phyloP scores from a whole-genome alignment of 2,888 invertebrate genomes.

The Agonum fuliginosum region DNA sequence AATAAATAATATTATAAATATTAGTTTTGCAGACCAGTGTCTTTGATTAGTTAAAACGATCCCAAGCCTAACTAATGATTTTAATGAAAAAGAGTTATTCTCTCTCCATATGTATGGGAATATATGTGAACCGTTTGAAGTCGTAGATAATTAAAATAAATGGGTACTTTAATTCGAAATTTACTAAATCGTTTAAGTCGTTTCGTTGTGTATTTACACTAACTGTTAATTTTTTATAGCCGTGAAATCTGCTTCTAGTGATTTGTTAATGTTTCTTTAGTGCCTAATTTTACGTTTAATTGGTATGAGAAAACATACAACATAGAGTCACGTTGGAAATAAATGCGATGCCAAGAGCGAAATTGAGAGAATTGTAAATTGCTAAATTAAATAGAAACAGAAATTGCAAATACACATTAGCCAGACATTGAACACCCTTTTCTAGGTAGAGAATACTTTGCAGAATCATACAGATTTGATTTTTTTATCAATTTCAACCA shows the following conservation, averaged over 20 bases:
- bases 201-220: slow-evolving; percentile 23
- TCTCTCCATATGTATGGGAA: slow-evolving; percentile 8
- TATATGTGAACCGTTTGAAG: background rate
- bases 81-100: slow-evolving; percentile 1
- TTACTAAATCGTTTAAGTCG: slow-evolving; percentile 27
- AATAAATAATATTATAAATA: too few species aligned
- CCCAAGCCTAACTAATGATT: slow-evolving; percentile 3
- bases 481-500: too few species aligned
- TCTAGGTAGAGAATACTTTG: too few species aligned
- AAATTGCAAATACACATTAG: too few species aligned
- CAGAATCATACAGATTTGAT: too few species aligned
- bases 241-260: slow-evolving; percentile 17
- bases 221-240: slow-evolving; percentile 29
- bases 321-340: too few species aligned
- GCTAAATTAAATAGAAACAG: too few species aligned
- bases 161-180: slow-evolving; percentile 22
- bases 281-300: slow-evolving; percentile 10
- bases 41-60: too few species aligned
- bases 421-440: too few species aligned
- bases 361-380: too few species aligned
- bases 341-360: too few species aligned
- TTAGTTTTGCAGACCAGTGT: background rate
- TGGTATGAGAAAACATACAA: slow-evolving; percentile 35
- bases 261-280: background rate
- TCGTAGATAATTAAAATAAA: slow-evolving; percentile 39